Evolutionary conservation across 2,888 invertebrate species (phyloP), one percentile per base, ranked within the genome.

Genomic region (Drosophila infuscata): DNA sequence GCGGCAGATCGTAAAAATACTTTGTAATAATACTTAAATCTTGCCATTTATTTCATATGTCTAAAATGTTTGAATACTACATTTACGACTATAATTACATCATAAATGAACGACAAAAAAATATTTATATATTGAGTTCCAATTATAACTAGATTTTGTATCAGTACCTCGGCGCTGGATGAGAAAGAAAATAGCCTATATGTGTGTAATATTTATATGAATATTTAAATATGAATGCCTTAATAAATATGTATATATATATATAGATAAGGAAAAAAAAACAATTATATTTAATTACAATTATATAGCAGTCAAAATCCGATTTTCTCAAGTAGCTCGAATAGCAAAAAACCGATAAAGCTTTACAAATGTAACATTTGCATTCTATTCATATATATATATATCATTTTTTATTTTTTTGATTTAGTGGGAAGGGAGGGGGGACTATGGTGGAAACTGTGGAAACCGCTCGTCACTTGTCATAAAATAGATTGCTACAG

Each of bases 231-330:
- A 51, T 35, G 30, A 29, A 11, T 49, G 12, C 12, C 20, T 54
- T 63, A 58, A 58, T 63, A 60, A 29, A 56, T 46, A 59, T 46
- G 36, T 54, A 48, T 63, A 65, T 70, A 60, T 49, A 66, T 70
- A 48, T 70, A 60, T 49, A 66, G 66, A 48, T 75, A 38, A 61
- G 61, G 64, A 56, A 56, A 62, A 65, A 65, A 53, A 59, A 63
- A 51, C 20, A 63, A 67, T 33, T 78, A 59, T 41, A 46, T 70
- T 49, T 77, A 75, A 57, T 68, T 72, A 85, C 49, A 80, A 46
- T 56, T 79, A 88, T 63, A 80, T 76, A 82, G 85, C 85, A 84
- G 88, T 88, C 85, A 53, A 69, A 73, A 79, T 82, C 71, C 82
- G 61, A 72, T 67, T 78, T 67, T 70, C 59, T 54, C 46, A 53